These are phyloP conservation scores for Phrynosoma platyrhinos DNA, from an alignment of 2,113 vertebrate species.

Conservation along the genomic window DNA sequence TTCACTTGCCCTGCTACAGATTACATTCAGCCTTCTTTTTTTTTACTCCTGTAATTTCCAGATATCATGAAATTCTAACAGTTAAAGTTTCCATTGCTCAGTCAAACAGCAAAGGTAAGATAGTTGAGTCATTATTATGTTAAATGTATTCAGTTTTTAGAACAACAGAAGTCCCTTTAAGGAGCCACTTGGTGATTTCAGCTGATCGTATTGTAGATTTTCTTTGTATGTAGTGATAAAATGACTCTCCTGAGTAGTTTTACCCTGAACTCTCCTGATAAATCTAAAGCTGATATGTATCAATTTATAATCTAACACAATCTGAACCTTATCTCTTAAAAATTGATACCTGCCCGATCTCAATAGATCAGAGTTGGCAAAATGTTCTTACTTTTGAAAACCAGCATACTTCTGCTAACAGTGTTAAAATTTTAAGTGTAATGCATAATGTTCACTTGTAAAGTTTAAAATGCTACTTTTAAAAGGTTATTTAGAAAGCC, in stretches of 20 bases:
- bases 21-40: background rate
- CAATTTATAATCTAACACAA: background rate
- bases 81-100: background rate
- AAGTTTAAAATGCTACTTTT: too few relatives aligned
- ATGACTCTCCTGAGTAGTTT: too few relatives aligned
- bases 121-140: too few relatives aligned
- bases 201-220: slow-evolving; percentile 15
- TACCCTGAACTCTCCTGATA: too few relatives aligned
- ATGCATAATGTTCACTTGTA: too few relatives aligned
- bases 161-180: slow-evolving; percentile 24
- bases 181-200: background rate
- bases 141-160: background rate
- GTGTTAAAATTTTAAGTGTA: too few relatives aligned
- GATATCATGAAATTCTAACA: background rate
- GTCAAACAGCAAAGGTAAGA: background rate
- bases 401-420: too few relatives aligned
- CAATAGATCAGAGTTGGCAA: background rate
- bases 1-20: too few relatives aligned
- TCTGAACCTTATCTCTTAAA: background rate
- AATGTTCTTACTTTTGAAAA: too few relatives aligned
- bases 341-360: background rate
- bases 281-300: background rate
- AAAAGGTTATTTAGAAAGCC: too few relatives aligned
- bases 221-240: background rate
- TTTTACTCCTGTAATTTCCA: background rate